Evolutionary conservation across 1,140 invertebrate genomes (phyloP), one percentile per base, ranked within the genome.

Genomic region (Heliothis virescens): DNA sequence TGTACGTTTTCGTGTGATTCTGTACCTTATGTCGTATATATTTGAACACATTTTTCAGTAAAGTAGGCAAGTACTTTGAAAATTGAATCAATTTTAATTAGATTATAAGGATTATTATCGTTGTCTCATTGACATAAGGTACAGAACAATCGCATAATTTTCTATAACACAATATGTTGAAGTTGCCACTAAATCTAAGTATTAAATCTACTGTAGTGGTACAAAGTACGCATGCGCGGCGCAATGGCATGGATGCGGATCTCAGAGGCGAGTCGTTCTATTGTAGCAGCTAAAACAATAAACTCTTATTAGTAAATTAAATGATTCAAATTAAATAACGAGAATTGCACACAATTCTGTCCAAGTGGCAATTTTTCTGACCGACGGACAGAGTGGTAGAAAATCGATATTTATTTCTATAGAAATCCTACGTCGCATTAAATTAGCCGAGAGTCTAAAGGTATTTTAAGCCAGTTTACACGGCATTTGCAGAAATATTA

Each of bases 261-360:
- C 85, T 96, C 95, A 96, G 89, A 96, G 96, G 87, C 96, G 96
- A 88, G 96, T 96, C 85, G 96, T 96, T 95, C 96, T 96, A 96
- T 96, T 96, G 96, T 96, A 96, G 95, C 96, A 96, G 95, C 96
- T 96, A 96, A 90, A 96, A 95, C 91, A 94, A 95, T 90, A 87
- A 88, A 82, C 67, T 76, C 62, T 80, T 72, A 77, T 86, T 85
- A 85, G 63, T 76, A 75, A 69, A 62, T 52, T 34, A 26, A 26
- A 21, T 67, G 1, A 2, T 10, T 18, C 4, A 52, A 15, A 53
- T 15, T 52, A 29, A n/a, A 65, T 41, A 48, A 18, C 15, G 16
- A 48, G 21, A 18, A 26, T 11, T 16, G 7, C 57, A 26, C 18
- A 26, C 11, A 26, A 26, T 4, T 59, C 29, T 26, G 13, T 59